Percentiles rank a stretch among this genome's conserved stretches.
Evolutionary conservation across 1,140 invertebrate genomes (phyloP).

Genomic region (Probaryconus sp.): DNA sequence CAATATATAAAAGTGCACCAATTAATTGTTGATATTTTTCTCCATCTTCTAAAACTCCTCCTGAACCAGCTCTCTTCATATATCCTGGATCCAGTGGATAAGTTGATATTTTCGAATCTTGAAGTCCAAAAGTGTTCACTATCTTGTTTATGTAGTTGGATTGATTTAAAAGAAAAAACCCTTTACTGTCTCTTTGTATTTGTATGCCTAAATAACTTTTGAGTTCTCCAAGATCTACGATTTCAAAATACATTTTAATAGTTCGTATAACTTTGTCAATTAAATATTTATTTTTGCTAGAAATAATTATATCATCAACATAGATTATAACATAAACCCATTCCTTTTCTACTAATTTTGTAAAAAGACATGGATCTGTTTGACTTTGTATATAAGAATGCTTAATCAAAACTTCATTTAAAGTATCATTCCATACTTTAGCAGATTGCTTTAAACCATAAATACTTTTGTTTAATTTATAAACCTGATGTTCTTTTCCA

Average conservation of each 20-base stretch:
- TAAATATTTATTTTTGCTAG: neutral
- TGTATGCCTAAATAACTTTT: slow-evolving; percentile 18
- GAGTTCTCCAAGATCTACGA: neutral
- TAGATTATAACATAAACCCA: slow-evolving; percentile 7
- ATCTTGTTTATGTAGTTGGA: slow-evolving; percentile 12
- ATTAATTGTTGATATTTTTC: slow-evolving; percentile 8
- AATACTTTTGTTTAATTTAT: slow-evolving; percentile 1
- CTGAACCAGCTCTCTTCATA: neutral
- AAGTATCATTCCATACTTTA: slow-evolving; percentile 4
- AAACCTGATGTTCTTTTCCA: slow-evolving; percentile 8
- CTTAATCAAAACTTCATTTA: neutral
- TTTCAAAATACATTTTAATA: neutral
- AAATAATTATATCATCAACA: slow-evolving; percentile 23
- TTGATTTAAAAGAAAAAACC: neutral
- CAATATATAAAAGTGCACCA: slow-evolving; percentile 29
- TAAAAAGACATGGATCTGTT: slow-evolving; percentile 15
- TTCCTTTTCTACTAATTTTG: neutral
- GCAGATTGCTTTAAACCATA: slow-evolving; percentile 12
- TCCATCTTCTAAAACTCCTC: neutral
- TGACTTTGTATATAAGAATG: neutral
- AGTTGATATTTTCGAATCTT: neutral
- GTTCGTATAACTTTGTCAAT: neutral
- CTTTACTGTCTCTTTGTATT: neutral
- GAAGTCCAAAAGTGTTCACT: neutral
- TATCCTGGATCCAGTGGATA: slow-evolving; percentile 2